A percentile compares a stretch with the other conserved stretches of the same genome.
phyloP scores from a whole-genome alignment of 2,113 vertebrate species.

The Nerophis ophidion region DNA sequence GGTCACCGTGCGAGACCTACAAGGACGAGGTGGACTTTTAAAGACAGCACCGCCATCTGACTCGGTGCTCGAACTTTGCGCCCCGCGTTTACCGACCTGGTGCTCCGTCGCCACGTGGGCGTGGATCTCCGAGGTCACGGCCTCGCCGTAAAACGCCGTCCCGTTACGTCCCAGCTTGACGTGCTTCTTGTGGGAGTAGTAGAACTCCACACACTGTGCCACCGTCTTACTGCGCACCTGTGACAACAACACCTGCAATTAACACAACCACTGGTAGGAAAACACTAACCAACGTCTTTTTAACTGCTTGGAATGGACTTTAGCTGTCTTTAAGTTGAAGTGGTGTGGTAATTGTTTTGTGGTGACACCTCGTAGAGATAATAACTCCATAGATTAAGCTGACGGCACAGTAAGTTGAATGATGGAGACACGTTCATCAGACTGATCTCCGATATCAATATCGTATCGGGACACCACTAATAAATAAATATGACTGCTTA shows the following conservation, averaged over 20 bases:
- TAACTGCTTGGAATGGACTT: no score
- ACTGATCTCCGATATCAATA: no score
- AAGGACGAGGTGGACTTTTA: not conserved
- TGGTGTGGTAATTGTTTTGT: no score
- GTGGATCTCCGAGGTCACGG: slow-evolving; percentile 69
- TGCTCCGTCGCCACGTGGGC: slow-evolving; percentile 70
- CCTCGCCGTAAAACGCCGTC: slow-evolving; percentile 84
- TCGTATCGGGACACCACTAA: no score
- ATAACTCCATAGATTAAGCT: no score
- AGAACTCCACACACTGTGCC: slow-evolving; percentile 96
- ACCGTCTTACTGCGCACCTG: slow-evolving; percentile 95
- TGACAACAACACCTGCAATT: not conserved
- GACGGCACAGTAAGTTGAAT: not conserved
- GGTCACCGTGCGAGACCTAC: slow-evolving; percentile 57
- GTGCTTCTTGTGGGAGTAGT: slow-evolving; percentile 96
- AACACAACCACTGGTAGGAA: no score
- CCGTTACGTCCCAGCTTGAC: slow-evolving; percentile 93
- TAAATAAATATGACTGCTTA: no score
- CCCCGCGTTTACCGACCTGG: not conserved
- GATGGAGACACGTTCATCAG: not conserved
- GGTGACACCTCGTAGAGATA: no score
- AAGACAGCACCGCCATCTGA: not conserved
- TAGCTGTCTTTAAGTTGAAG: no score
- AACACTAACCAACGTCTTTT: no score
- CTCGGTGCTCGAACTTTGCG: not conserved